phyloP scores from a whole-genome alignment of 2,113 vertebrate genomes.

The Sinocyclocheilus grahami region DNA sequence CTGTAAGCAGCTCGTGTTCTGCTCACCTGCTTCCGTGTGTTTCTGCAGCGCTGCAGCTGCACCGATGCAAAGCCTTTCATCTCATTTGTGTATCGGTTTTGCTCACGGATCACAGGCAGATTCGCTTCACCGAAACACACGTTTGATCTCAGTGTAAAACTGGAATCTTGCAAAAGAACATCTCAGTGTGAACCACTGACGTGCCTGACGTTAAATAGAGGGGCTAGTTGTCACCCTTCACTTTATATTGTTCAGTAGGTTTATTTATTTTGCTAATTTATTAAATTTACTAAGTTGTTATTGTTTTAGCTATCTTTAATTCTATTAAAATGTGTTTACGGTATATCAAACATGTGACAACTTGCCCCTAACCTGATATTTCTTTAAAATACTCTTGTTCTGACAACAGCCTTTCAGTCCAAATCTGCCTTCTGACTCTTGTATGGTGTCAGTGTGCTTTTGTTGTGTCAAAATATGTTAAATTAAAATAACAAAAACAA shows the following conservation, averaged over 20 bases:
- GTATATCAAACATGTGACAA: background rate
- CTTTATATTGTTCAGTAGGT: background rate
- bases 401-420: background rate
- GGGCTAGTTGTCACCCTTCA: background rate
- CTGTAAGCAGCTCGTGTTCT: background rate
- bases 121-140: background rate
- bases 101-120: background rate
- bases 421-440: background rate
- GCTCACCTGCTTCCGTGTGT: constrained; percentile 9
- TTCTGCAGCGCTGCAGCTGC: constrained; percentile 17
- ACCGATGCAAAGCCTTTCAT: background rate
- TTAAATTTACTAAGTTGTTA: background rate
- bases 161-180: background rate
- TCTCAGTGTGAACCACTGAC: background rate
- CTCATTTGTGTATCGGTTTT: background rate
- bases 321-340: background rate
- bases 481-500: background rate
- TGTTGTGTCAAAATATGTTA: background rate
- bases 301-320: background rate
- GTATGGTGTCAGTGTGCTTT: background rate
- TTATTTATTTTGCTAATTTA: background rate
- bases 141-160: background rate
- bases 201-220: background rate
- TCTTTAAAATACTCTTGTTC: background rate
- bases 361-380: background rate